phyloP scores from a whole-genome alignment of 2,113 vertebrate genomes.

The Pungitius pungitius region DNA sequence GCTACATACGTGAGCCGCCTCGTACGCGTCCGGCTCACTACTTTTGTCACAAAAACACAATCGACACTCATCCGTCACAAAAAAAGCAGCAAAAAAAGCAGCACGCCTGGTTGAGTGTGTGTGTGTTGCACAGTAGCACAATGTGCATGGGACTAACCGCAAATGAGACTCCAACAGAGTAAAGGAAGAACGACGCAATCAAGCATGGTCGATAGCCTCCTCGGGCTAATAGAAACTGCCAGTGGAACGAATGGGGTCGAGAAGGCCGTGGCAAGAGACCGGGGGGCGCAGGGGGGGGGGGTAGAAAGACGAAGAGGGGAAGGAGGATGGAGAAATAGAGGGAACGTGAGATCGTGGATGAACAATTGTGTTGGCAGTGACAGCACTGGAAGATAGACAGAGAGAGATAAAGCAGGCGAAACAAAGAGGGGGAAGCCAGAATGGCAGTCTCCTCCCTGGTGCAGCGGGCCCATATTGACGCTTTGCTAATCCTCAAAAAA shows the following conservation, averaged over 20 bases:
- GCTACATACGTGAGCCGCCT: not conserved
- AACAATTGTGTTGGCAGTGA: conserved; percentile 52
- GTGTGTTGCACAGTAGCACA: conserved; percentile 28
- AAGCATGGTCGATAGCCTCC: conserved; percentile 69
- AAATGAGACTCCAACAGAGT: conserved; percentile 59
- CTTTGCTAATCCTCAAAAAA: conserved; percentile 61
- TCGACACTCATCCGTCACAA: too few species aligned
- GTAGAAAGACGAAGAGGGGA: conserved; percentile 8
- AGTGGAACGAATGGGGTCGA: conserved; percentile 74
- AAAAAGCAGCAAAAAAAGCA: too few species aligned
- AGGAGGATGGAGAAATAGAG: conserved; percentile 13
- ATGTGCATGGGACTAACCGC: conserved; percentile 46
- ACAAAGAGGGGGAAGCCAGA: conserved; percentile 53
- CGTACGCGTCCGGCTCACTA: conserved; percentile 5
- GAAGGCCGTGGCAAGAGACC: conserved; percentile 40
- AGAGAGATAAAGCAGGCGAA: conserved; percentile 50
- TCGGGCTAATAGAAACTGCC: conserved; percentile 76
- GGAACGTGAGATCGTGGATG: conserved; percentile 49
- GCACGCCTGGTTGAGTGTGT: conserved; percentile 25
- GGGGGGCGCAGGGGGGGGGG: conserved; percentile 5
- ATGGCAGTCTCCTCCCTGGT: conserved; percentile 53
- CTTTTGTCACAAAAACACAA: conserved; percentile 10
- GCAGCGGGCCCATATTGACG: conserved; percentile 52
- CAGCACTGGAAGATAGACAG: conserved; percentile 56
- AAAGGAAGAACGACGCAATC: conserved; percentile 61